These are phyloP conservation scores for Aphrocallistes beatrix DNA, from an alignment of 37 sponge, comb jelly and placozoan genomes.

Conservation along the genomic window DNA sequence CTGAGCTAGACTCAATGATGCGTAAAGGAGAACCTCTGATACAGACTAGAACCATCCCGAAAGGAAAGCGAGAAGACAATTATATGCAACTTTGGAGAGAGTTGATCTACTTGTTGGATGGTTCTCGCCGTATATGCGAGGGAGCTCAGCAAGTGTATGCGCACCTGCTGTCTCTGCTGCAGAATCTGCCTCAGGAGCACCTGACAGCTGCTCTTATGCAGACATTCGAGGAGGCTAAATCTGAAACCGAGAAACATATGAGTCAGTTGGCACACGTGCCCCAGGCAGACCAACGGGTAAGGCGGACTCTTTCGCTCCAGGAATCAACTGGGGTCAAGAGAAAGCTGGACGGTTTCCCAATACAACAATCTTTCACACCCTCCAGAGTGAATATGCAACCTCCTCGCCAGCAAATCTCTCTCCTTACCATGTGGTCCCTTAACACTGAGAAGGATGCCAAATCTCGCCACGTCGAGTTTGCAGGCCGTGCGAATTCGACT, in stretches of 20 bases:
- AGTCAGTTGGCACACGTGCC: neutral
- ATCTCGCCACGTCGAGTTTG: conserved; percentile 45
- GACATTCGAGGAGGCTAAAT: neutral
- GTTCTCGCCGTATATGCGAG: neutral
- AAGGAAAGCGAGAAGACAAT: conserved; percentile 56
- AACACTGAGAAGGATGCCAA: conserved; percentile 27
- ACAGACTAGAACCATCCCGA: neutral
- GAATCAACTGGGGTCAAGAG: neutral
- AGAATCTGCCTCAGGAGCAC: neutral
- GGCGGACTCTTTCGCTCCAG: neutral
- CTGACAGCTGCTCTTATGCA: neutral
- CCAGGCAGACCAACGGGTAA: neutral
- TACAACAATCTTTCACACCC: neutral
- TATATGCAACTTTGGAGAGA: conserved; percentile 64
- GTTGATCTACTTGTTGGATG: conserved; percentile 25
- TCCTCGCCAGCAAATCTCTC: conserved; percentile 9
- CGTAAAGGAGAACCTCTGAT: neutral
- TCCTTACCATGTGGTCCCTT: conserved; percentile 50
- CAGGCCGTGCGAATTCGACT: conserved; percentile 26
- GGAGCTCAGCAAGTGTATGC: neutral
- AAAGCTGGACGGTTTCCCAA: neutral
- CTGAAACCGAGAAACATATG: neutral
- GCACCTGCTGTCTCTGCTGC: neutral
- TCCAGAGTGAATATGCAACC: neutral
- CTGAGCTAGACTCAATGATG: neutral